A percentile compares a stretch with the other conserved stretches of the same genome.
Conservation (phyloP, 2,797 vertebrate species). For the Alca torda region DNA sequence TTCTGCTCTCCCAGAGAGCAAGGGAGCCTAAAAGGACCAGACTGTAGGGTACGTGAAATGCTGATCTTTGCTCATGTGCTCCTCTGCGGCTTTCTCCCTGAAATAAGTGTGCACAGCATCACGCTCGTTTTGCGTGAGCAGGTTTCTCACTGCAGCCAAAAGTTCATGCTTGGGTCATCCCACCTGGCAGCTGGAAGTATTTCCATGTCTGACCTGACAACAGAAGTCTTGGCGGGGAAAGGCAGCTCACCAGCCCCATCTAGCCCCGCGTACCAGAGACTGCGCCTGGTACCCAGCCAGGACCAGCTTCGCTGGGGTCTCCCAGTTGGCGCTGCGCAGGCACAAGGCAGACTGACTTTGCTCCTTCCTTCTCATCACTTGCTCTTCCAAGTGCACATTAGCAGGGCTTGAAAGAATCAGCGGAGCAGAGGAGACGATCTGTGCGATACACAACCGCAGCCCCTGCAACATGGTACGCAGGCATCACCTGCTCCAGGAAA, state of each 20-base stretch:
- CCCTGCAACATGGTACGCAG: accelerated
- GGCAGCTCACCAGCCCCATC: constrained; percentile 34
- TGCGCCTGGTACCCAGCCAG: background rate
- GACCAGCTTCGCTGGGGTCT: accelerated
- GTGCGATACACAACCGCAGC: too few species aligned
- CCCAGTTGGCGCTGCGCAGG: accelerated
- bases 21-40: background rate
- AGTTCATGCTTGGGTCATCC: background rate
- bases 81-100: background rate
- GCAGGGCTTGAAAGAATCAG: background rate
- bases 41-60: background rate
- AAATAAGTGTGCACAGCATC: background rate
- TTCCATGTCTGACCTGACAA: background rate
- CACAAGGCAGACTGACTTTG: background rate
- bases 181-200: background rate
- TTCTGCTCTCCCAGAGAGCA: background rate
- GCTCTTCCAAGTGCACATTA: background rate
- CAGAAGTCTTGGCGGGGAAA: background rate
- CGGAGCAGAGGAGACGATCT: background rate
- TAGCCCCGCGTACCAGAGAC: background rate
- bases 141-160: background rate
- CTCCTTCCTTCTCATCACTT: background rate
- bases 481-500: accelerated
- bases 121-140: accelerated
- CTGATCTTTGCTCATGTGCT: background rate